Evolutionary conservation across 2,888 invertebrate genomes (phyloP), one percentile per base, ranked within the genome.

Genomic region (Leptopilina drosophilae): DNA sequence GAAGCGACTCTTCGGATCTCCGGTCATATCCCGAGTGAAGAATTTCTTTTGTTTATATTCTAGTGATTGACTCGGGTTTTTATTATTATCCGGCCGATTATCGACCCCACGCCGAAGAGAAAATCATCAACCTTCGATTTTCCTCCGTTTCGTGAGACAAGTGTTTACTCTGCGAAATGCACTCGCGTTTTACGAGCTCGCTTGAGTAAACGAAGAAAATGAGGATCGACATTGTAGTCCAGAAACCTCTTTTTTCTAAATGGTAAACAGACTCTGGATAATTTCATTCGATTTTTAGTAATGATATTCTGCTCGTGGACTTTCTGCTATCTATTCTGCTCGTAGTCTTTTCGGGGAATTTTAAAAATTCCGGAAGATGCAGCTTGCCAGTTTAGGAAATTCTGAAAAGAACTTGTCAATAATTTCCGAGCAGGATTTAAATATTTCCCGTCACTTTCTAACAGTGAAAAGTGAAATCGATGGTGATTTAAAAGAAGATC

Each of bases 381-480:
- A 90, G 86, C 89, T 90, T 82, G 85, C 87, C 4, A 88, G 88
- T 82, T 84, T 89, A 42, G 90, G 88, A 77, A 80, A 79, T 81
- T 82, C 81, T 85, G 85, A 80, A 82, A 78, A 78, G 67, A 73
- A 79, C 67, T 80, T 64, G 76, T 76, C 67, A 33, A 14, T 56
- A 40, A 7, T 40, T n/a, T 1, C 42, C 42, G 15, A 73, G 11
- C 5, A 2, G n/a, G 56, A 59, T 40, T 78, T 76, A 77, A 69
- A 73, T 77, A 78, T n/a, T 40, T 33, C 56, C 14, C 14, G n/a
- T 33, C 53, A 73, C n/a, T 73, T 56, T 5, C 33, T 56, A 77
- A 78, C 78, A 77, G 86, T 87, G 15, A 86, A 85, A 76, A 85
- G 80, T 80, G 85, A 86, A 73, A 65, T 82, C 53, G 66, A 79